Evolutionary conservation across 2,113 vertebrate species (phyloP).

Genomic region (Gadus chalcogrammus): DNA sequence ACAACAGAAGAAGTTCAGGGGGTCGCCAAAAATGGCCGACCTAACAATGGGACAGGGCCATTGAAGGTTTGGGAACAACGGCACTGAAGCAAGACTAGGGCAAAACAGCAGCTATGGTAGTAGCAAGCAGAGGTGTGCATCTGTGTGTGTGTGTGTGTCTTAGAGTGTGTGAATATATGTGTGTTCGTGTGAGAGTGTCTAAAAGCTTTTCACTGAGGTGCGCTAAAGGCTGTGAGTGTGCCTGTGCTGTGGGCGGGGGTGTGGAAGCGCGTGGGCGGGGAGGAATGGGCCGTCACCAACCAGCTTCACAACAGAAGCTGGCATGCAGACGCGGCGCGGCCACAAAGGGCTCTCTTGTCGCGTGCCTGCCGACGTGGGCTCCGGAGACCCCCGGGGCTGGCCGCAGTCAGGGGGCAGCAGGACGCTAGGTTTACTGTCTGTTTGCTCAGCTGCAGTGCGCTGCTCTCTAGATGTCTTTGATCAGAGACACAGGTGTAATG

Average conservation of each 20-base stretch:
- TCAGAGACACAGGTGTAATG: constrained; percentile 25
- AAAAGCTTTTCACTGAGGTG: constrained; percentile 16
- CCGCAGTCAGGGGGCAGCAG: neutral
- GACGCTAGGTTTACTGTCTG: constrained; percentile 41
- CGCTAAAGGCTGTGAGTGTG: neutral
- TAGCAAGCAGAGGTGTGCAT: constrained; percentile 30
- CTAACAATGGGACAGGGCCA: too few relatives aligned
- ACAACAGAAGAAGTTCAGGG: too few relatives aligned
- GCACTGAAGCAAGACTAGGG: too few relatives aligned
- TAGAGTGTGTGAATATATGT: neutral
- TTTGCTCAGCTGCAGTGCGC: constrained; percentile 51
- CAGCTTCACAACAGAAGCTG: too few relatives aligned
- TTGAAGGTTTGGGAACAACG: too few relatives aligned
- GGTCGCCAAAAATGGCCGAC: too few relatives aligned
- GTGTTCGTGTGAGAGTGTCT: constrained; percentile 10
- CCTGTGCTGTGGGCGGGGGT: neutral
- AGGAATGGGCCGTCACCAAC: neutral
- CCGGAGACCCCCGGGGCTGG: neutral
- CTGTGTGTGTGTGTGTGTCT: too few relatives aligned
- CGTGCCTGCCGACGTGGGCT: neutral
- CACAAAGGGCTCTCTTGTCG: too few relatives aligned
- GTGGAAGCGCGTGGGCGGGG: neutral
- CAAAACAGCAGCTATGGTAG: constrained; percentile 1
- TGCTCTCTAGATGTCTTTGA: constrained; percentile 44
- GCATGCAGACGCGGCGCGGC: too few relatives aligned